Evolutionary conservation across 2,113 vertebrate species (phyloP).

Genomic region (Passer montanus): DNA sequence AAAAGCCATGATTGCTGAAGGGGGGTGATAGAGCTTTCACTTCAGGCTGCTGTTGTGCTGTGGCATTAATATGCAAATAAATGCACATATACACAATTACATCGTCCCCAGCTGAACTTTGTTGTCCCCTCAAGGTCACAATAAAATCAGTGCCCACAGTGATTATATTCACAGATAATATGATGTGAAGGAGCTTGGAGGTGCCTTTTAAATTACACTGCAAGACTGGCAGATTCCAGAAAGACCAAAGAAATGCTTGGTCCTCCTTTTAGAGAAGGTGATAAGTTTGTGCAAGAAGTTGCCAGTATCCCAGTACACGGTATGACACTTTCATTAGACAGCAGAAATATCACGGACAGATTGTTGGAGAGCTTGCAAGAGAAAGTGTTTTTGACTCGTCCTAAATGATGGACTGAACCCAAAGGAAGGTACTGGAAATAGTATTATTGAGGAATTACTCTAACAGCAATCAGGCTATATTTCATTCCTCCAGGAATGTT

Average conservation of each 20-base stretch:
- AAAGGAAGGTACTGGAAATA: background rate
- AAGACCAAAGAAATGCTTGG: background rate
- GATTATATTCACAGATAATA: background rate
- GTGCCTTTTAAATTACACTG: background rate
- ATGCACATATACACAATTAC: background rate
- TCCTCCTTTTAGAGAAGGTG: background rate
- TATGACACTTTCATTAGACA: background rate
- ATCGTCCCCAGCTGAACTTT: background rate
- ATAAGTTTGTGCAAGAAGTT: background rate
- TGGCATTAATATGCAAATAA: constrained; percentile 6
- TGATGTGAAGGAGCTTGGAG: background rate
- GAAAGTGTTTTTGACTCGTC: background rate
- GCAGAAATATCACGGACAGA: background rate
- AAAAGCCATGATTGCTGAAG: constrained; percentile 7
- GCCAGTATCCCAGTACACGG: background rate
- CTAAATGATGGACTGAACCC: background rate
- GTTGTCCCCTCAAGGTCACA: background rate
- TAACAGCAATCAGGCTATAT: background rate
- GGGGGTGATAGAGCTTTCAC: background rate
- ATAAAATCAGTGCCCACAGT: background rate
- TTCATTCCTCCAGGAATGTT: background rate
- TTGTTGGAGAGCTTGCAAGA: background rate
- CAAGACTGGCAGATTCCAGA: background rate
- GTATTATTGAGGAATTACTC: background rate
- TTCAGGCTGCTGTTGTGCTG: background rate